Evolutionary conservation across 2,113 vertebrate species (phyloP).

Genomic region (Morphnarchus princeps): DNA sequence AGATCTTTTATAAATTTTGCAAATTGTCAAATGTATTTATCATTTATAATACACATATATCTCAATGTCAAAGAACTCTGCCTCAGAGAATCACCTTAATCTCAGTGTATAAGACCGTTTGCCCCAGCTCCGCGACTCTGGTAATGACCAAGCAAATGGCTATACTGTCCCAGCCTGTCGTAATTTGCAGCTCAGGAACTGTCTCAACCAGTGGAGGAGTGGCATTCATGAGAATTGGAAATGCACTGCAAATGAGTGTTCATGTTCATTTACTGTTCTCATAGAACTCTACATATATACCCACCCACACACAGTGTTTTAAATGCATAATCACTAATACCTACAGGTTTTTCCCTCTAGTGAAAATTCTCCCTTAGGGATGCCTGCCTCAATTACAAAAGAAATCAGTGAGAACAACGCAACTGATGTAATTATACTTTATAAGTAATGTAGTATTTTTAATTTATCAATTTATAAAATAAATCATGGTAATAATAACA

Average conservation of each 20-base stretch:
- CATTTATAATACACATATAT: background rate
- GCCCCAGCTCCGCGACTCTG: accelerated
- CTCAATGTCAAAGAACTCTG: background rate
- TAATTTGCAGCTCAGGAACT: background rate
- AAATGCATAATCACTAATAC: background rate
- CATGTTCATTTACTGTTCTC: background rate
- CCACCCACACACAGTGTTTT: background rate
- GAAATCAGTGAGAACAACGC: background rate
- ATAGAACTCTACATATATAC: background rate
- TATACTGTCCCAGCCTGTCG: background rate
- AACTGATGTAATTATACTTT: background rate
- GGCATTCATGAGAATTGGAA: background rate
- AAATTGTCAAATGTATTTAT: background rate
- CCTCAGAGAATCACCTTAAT: background rate
- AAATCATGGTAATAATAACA: background rate
- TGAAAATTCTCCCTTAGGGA: background rate
- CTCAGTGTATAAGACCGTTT: background rate
- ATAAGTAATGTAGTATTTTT: background rate
- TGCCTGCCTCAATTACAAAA: background rate
- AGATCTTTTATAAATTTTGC: background rate
- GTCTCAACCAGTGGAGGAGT: background rate
- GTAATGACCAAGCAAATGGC: background rate
- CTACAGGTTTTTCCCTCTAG: background rate
- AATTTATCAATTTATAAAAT: background rate
- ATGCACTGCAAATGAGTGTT: background rate